Base-by-base conservation (phyloP, 2,113 vertebrate species). In the Onychorhynchus coronatus region DNA sequence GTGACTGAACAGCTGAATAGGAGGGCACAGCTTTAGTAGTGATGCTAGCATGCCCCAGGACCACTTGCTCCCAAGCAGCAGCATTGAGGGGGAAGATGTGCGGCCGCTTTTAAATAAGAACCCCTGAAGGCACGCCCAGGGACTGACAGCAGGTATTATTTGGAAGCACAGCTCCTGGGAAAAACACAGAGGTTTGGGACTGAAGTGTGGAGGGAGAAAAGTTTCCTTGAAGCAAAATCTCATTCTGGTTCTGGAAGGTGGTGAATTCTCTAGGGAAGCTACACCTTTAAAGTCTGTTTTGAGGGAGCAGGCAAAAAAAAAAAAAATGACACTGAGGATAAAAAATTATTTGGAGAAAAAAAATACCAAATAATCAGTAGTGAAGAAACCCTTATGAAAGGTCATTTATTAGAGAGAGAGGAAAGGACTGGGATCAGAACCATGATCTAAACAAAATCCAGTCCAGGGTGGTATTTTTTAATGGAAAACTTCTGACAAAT, bases 401-500 rank as follows among this genome's bases (percentile, higher is more conserved):
- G 52, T 90, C 90, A 87, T 95, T 94, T 93, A 78, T 84, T 96
- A 96, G 33, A 56, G 17, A 56, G 33, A 82, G 46, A 81, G 49
- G 30, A 71, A 94, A 89, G 46, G 23, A 37, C 30, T 89, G 78
- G 85, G 78, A 90, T 93, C 65, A 88, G 68, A 95, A 77, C 44
- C 8, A 11, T 37, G 25, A 72, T 86, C 65, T 94, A 94, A 96
- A 93, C 82, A 78, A 93, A 44, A 85, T 91, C 35, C 92, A 95
- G 79, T 80, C 44, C 65, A 65, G 85, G 83, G 88, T 95, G 83
- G 31, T 96, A 85, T 79, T 81, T 81, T 50, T 90, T 89, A 94
- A 96, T 87, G 35, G 61, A 86, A 97, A 96, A 95, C 90, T 92
- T 96, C 93, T 97, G 92, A 89, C 65, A 93, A 56, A 94, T 87